These are phyloP conservation scores for Smittia sp. DNA, from an alignment of 2,888 invertebrate species.

Conservation along the genomic window DNA sequence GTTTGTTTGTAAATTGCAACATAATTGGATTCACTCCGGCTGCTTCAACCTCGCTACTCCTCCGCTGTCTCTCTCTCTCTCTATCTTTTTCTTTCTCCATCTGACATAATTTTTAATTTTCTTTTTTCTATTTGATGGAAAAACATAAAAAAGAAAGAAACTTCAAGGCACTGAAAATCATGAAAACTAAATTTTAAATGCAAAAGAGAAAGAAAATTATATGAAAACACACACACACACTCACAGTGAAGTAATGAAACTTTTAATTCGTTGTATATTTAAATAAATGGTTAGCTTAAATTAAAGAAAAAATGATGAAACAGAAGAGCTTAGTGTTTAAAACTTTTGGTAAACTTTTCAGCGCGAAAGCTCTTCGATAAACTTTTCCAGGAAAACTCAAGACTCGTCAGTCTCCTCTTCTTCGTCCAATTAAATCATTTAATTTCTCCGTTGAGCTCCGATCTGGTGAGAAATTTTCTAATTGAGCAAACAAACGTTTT, in stretches of 20 bases:
- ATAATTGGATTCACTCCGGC: not conserved
- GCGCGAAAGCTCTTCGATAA: not conserved
- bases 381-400: not conserved
- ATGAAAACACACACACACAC: conserved; percentile 16
- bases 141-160: not conserved
- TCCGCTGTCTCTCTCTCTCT: not conserved
- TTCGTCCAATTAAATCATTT: not conserved
- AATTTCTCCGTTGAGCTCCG: conserved; percentile 1
- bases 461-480: not conserved
- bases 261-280: conserved; percentile 27
- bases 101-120: too few relatives aligned
- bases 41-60: not conserved
- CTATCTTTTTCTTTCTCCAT: not conserved
- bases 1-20: conserved; percentile 5
- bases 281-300: conserved; percentile 27
- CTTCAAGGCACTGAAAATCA: conserved; percentile 5
- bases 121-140: conserved; percentile 7
- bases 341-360: not conserved
- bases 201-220: not conserved
- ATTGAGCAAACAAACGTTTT: conserved; percentile 1
- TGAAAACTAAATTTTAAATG: conserved; percentile 22
- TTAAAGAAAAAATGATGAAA: conserved; percentile 21
- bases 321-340: not conserved
- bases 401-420: not conserved
- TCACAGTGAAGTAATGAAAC: conserved; percentile 11